Evolutionary conservation across 2,113 vertebrate genomes (phyloP), one percentile per base, ranked within the genome.

Genomic region (Microcebus lehilahytsara): DNA sequence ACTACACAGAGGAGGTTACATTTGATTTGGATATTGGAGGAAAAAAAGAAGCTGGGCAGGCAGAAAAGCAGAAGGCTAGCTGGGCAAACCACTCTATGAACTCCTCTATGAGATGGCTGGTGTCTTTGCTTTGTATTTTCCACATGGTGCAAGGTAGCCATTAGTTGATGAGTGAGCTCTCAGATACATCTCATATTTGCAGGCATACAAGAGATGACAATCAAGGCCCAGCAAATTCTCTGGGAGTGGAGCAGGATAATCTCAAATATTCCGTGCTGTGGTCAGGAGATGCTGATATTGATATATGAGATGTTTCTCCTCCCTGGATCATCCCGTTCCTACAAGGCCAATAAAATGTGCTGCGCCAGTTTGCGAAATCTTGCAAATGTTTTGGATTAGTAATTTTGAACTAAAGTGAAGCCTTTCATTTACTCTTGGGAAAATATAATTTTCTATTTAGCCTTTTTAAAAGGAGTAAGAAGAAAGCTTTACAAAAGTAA

Each of bases 401-500:
- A 86, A 92, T 71, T 92, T 93, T 93, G 75, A 91, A 46, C 49
- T 91, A 67, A 86, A 88, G 19, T 42, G 40, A 96, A 67, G 32
- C 19, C 40, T 93, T 89, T 89, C 20, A 79, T 74, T 94, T 79
- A 79, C 25, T 89, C 69, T 95, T 86, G 53, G 81, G 77, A 85
- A 96, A 92, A 89, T 37, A 20, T 74, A 75, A 74, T 78, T 95
- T 96, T 51, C 51, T 95, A 64, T 5, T 93, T 92, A 56, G 13
- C 77, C 46, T 96, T 89, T 97, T 87, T 84, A 84, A 69, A 94
- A 62, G 40, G n/a, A 78, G 10, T 69, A 60, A 93, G 85, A 92
- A 75, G 46, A 96, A 96, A 87, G 46, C 25, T 92, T 89, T 80
- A 40, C 22, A 89, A 85, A 96, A 91, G n/a, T 42, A 83, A 93